phyloP scores from a whole-genome alignment of 2,888 invertebrate species.

The Melanophora roralis region DNA sequence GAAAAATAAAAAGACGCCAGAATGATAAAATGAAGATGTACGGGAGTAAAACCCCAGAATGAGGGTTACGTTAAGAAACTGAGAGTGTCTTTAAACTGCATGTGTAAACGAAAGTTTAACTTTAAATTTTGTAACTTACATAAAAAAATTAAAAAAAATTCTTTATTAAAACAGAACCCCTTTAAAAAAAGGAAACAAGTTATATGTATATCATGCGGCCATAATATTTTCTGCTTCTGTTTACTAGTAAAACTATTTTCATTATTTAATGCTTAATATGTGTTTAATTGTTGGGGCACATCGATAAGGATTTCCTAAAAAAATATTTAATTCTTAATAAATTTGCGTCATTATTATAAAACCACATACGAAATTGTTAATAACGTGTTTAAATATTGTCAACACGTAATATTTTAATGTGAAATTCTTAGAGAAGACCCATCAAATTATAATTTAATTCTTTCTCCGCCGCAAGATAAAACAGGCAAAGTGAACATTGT shows the following conservation, averaged over 20 bases:
- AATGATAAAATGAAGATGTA: too few species aligned
- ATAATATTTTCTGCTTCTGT: not conserved
- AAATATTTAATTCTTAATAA: constrained; percentile 13
- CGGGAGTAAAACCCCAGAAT: too few species aligned
- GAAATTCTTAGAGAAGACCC: constrained; percentile 57
- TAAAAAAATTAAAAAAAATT: too few species aligned
- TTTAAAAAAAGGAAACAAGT: too few species aligned
- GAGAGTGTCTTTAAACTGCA: too few species aligned
- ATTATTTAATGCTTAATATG: constrained; percentile 6
- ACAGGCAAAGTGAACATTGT: constrained; percentile 18
- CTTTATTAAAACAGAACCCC: too few species aligned
- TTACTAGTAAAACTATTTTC: not conserved
- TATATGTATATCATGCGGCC: too few species aligned
- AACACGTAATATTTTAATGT: constrained; percentile 56
- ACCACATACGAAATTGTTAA: constrained; percentile 31
- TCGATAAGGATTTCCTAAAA: constrained; percentile 17
- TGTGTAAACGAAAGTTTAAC: too few species aligned
- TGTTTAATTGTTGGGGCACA: not conserved
- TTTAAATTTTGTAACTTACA: too few species aligned
- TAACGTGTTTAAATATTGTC: constrained; percentile 51
- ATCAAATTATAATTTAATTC: constrained; percentile 43
- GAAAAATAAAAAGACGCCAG: too few species aligned
- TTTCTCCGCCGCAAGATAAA: constrained; percentile 19
- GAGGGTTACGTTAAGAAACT: too few species aligned
- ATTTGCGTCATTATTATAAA: constrained; percentile 28